Percentiles rank a stretch among this genome's conserved stretches.
phyloP scores from a whole-genome alignment of 1,140 invertebrate species.

The Solenopsis fugax region DNA sequence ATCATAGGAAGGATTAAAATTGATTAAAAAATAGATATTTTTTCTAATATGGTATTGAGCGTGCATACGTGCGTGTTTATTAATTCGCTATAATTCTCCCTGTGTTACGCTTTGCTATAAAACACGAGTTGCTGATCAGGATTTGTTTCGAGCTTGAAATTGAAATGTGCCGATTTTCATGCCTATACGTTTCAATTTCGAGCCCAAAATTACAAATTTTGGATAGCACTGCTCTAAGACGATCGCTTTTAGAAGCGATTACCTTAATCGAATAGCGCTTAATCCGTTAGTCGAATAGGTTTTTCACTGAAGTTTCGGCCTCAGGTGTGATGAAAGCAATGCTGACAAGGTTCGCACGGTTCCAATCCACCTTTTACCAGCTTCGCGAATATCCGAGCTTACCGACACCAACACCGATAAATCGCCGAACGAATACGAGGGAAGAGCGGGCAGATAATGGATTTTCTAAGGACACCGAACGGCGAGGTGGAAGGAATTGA shows the following conservation, averaged over 20 bases:
- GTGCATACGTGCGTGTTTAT: not conserved
- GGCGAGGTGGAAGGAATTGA: constrained; percentile 62
- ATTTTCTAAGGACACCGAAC: constrained; percentile 52
- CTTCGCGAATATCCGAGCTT: constrained; percentile 51
- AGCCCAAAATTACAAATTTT: no score
- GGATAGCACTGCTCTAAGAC: not conserved
- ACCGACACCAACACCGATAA: constrained; percentile 40
- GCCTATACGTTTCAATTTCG: no score
- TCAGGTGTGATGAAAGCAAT: constrained; percentile 12
- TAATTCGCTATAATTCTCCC: not conserved
- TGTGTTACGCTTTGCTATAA: not conserved
- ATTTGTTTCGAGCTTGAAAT: no score
- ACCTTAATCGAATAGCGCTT: constrained; percentile 31
- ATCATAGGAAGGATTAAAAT: not conserved
- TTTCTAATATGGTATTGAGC: not conserved
- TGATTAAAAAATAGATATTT: not conserved
- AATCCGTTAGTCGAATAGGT: constrained; percentile 44
- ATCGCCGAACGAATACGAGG: constrained; percentile 1
- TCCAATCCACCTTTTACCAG: constrained; percentile 33
- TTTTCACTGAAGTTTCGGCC: constrained; percentile 48
- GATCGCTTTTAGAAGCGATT: not conserved
- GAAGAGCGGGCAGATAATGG: constrained; percentile 49
- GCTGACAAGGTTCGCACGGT: constrained; percentile 24
- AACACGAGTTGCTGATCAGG: no score
- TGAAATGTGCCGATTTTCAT: no score